Evolutionary conservation across 53 echinoderm and acorn worm species (phyloP).

Genomic region (Luidia sarsii): DNA sequence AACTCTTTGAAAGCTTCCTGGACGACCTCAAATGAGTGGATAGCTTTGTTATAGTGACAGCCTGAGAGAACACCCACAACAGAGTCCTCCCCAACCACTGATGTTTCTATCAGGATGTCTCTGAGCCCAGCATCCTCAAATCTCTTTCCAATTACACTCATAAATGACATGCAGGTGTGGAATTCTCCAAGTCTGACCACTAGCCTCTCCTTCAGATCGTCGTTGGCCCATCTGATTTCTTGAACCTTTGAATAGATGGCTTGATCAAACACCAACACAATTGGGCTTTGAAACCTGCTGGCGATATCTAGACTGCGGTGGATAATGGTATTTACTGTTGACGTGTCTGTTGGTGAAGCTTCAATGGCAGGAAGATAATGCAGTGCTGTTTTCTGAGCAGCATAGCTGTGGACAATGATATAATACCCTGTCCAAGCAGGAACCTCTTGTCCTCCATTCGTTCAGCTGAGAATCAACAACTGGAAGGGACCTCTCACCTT

Average conservation of each 20-base stretch:
- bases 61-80: slow-evolving; percentile 33
- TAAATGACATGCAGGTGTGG: slow-evolving; percentile 54
- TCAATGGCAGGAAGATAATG: slow-evolving; percentile 43
- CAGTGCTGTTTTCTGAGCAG: slow-evolving; percentile 27
- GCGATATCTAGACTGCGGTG: slow-evolving; percentile 37
- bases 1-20: background rate
- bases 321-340: slow-evolving; percentile 43
- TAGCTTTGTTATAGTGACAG: slow-evolving; percentile 39
- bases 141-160: slow-evolving; percentile 44
- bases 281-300: background rate
- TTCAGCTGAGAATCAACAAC: no score
- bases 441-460: no score
- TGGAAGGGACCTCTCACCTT: no score
- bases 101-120: slow-evolving; percentile 44
- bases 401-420: slow-evolving; percentile 3
- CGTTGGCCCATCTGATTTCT: background rate
- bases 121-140: slow-evolving; percentile 51
- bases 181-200: slow-evolving; percentile 66
- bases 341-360: slow-evolving; percentile 15
- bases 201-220: background rate
- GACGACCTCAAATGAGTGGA: slow-evolving; percentile 25
- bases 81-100: slow-evolving; percentile 15
- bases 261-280: slow-evolving; percentile 27
- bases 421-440: slow-evolving; percentile 64
- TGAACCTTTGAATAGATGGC: slow-evolving; percentile 13